These are phyloP conservation scores for Conger conger DNA, from an alignment of 2,113 vertebrate genomes.

Conservation along the genomic window DNA sequence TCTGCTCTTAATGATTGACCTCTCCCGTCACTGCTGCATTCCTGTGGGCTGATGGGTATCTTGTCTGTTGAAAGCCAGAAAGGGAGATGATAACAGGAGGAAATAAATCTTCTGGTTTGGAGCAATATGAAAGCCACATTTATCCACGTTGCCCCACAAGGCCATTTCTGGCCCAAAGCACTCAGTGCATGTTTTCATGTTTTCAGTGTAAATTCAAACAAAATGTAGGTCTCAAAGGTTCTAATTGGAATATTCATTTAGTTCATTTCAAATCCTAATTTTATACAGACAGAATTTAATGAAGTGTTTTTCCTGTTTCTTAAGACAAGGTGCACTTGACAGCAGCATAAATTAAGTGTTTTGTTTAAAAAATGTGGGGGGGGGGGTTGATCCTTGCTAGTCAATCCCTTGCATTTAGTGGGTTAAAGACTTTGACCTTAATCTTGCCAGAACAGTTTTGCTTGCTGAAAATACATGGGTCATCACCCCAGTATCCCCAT, in stretches of 20 bases:
- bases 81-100: neutral
- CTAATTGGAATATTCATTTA: neutral
- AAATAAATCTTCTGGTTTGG: neutral
- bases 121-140: neutral
- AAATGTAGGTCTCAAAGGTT: neutral
- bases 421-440: conserved; percentile 51
- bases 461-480: conserved; percentile 11
- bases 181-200: neutral
- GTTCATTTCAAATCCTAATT: neutral
- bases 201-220: neutral
- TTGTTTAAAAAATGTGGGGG: neutral
- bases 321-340: neutral
- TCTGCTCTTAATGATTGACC: neutral
- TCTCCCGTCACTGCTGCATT: neutral
- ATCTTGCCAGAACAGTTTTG: conserved; percentile 45
- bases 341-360: neutral
- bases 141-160: neutral
- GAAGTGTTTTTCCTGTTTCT: neutral
- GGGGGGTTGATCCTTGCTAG: neutral
- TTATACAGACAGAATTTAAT: neutral
- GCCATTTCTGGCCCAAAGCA: neutral
- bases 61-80: neutral
- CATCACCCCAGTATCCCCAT: neutral
- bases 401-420: conserved; percentile 49
- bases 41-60: conserved; percentile 22